Evolutionary conservation across 2,113 vertebrate genomes (phyloP).

Genomic region (Pholis gunnellus): DNA sequence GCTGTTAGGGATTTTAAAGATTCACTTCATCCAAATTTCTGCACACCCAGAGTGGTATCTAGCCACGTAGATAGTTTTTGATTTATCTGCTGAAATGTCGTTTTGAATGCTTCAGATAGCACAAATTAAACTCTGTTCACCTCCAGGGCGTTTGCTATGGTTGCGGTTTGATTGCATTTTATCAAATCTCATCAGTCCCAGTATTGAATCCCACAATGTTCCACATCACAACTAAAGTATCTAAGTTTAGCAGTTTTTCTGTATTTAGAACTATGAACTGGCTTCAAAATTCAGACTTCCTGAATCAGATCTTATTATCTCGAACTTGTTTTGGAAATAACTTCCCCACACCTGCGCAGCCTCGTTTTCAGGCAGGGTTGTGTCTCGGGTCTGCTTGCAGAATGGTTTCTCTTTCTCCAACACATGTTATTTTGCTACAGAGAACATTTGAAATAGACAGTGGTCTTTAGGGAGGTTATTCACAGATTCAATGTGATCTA

Average conservation of each 20-base stretch:
- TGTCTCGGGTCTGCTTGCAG: neutral
- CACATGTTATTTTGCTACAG: neutral
- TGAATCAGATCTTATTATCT: neutral
- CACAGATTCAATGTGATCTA: neutral
- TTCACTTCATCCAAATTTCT: constrained; percentile 1
- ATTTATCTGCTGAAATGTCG: neutral
- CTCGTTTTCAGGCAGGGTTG: neutral
- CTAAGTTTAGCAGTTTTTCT: neutral
- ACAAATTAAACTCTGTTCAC: neutral
- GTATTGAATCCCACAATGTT: neutral
- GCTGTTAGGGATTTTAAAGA: constrained; percentile 9
- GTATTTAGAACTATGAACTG: neutral
- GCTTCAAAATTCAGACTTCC: neutral
- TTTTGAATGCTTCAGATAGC: too few relatives aligned
- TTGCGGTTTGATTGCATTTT: neutral
- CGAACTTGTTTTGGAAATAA: neutral
- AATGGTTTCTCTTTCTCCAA: neutral
- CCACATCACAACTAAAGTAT: neutral
- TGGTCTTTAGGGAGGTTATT: neutral
- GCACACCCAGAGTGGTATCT: neutral
- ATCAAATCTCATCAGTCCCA: neutral
- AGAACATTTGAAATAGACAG: neutral
- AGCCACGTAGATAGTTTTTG: neutral
- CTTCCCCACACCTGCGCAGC: neutral
- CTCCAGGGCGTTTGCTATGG: too few relatives aligned